These are phyloP conservation scores for Coecobrya sp. DNA, from an alignment of 2,888 invertebrate genomes.

Conservation along the genomic window DNA sequence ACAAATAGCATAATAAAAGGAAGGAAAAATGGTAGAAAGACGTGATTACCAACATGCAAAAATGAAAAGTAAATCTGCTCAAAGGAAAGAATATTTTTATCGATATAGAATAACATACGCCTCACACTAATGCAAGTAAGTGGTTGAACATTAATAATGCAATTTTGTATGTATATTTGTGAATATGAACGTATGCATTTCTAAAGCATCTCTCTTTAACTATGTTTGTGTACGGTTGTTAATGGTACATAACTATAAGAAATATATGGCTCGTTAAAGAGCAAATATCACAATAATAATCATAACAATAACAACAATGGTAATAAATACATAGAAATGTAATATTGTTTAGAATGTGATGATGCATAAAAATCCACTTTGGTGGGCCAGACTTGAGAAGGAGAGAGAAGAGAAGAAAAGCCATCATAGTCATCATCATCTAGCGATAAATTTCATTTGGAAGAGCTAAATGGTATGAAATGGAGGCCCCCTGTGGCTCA, in stretches of 20 bases:
- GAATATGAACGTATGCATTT: background rate
- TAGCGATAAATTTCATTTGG: conserved; percentile 87
- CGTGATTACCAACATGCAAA: too few species aligned
- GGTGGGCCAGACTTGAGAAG: conserved; percentile 84
- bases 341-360: conserved; percentile 80
- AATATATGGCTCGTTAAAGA: conserved; percentile 62
- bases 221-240: background rate
- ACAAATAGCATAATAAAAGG: too few species aligned
- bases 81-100: too few species aligned
- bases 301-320: conserved; percentile 70
- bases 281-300: conserved; percentile 67
- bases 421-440: conserved; percentile 78
- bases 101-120: too few species aligned
- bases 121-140: background rate
- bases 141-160: too few species aligned
- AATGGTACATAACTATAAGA: conserved; percentile 29
- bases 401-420: conserved; percentile 66
- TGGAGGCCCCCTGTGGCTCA: conserved; percentile 86
- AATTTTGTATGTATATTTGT: background rate
- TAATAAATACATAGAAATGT: conserved; percentile 68
- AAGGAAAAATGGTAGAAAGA: too few species aligned
- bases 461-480: conserved; percentile 87
- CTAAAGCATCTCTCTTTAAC: background rate
- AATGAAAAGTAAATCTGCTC: too few species aligned
- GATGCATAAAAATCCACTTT: conserved; percentile 87